Conservation (phyloP, 2,888 invertebrate species). For the Dicyrtomina minuta region DNA sequence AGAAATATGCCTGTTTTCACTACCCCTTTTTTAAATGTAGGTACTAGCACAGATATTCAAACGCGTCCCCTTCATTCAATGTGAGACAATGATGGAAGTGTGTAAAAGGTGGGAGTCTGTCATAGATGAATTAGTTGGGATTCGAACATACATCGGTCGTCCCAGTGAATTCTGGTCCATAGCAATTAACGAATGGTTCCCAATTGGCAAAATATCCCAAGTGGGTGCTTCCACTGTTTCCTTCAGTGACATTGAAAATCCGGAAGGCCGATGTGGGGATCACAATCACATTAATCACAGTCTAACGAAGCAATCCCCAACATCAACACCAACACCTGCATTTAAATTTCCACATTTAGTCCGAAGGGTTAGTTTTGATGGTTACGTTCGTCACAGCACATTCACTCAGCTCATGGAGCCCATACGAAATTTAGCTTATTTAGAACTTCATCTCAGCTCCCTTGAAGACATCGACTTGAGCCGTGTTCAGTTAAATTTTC, state of each 20-base stretch:
- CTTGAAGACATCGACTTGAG: conserved; percentile 18
- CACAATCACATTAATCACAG: too few relatives aligned
- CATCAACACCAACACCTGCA: background rate
- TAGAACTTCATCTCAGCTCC: conserved; percentile 28
- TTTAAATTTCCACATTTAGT: conserved; percentile 27
- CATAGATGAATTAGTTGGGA: conserved; percentile 22
- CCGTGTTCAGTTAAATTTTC: conserved; percentile 18
- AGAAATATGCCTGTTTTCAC: background rate
- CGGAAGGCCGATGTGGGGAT: background rate
- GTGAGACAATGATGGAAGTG: conserved; percentile 16
- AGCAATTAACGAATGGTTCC: conserved; percentile 10
- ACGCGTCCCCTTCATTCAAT: conserved; percentile 18
- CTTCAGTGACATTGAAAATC: conserved; percentile 28
- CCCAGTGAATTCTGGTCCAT: conserved; percentile 27
- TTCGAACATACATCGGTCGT: conserved; percentile 22
- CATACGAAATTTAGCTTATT: conserved; percentile 19
- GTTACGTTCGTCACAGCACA: conserved; percentile 16
- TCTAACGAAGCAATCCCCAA: too few relatives aligned
- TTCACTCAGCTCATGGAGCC: conserved; percentile 12
- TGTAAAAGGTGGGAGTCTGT: conserved; percentile 14
- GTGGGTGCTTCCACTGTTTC: conserved; percentile 26
- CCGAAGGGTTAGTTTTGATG: conserved; percentile 28
- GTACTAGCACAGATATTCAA: conserved; percentile 24
- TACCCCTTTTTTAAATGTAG: background rate
- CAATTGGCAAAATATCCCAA: conserved; percentile 7